phyloP scores from a whole-genome alignment of 2,888 invertebrate species.

The Cryptocephalus moraei region DNA sequence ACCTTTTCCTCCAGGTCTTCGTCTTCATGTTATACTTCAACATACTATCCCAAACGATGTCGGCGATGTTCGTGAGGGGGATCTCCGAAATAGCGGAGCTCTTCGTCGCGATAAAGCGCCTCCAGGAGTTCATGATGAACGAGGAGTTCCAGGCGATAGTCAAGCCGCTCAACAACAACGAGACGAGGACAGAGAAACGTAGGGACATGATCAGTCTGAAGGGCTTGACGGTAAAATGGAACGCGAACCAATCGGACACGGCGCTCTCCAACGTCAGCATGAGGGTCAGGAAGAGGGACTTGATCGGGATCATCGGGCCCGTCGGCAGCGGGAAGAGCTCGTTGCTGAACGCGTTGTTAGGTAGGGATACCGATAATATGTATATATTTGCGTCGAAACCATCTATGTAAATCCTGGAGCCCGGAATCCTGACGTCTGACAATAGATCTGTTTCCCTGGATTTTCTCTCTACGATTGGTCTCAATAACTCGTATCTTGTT shows the following conservation, averaged over 20 bases:
- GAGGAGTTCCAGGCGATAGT: conserved; percentile 24
- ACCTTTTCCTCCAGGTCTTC: conserved; percentile 36
- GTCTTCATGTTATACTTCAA: conserved; percentile 47
- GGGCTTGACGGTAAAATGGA: conserved; percentile 33
- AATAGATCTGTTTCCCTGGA: too few species aligned
- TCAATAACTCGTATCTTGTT: too few species aligned
- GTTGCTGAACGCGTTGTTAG: conserved; percentile 27
- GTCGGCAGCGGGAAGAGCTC: conserved; percentile 58
- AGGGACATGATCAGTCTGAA: conserved; percentile 25
- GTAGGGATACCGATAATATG: too few species aligned
- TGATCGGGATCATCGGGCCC: conserved; percentile 47
- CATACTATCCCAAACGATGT: conserved; percentile 46
- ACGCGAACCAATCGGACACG: conserved; percentile 24
- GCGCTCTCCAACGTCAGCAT: conserved; percentile 29
- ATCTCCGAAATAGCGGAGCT: conserved; percentile 40
- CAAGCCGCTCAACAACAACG: conserved; percentile 22
- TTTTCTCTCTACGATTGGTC: too few species aligned
- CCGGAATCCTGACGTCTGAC: too few species aligned
- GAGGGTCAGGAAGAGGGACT: conserved; percentile 24
- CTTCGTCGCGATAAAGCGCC: conserved; percentile 37
- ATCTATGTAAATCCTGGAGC: too few species aligned
- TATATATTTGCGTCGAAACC: not conserved
- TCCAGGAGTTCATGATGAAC: conserved; percentile 34
- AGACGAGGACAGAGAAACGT: conserved; percentile 12
- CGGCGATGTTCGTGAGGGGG: conserved; percentile 45